Base-by-base conservation (phyloP, 2,113 vertebrate species). In the Podocnemis expansa region DNA sequence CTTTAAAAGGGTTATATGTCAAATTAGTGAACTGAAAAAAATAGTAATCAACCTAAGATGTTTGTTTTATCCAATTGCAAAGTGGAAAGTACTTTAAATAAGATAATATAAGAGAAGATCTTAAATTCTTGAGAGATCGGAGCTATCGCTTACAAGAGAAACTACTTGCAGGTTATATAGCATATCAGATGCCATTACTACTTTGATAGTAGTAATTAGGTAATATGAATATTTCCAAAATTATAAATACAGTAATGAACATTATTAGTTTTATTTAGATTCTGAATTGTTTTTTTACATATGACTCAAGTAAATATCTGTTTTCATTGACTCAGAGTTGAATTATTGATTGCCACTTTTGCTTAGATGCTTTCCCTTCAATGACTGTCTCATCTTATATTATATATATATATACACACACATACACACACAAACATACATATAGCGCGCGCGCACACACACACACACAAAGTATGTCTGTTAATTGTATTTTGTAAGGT, bases 21-120 rank as follows among this genome's bases (percentile, higher is more conserved):
- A 93, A 96, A 96, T 97, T 96, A 92, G 84, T 93, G 54, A 95
- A 95, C 87, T 95, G 75, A 96, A 90, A 94, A n/a, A 94, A 97
- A 91, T 79, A 93, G 34, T 96, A 96, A 96, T 96, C 91, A 97
- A 90, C 47, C 89, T 93, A 93, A 95, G 73, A 91, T 96, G 93
- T 95, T 92, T 89, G 83, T 87, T 92, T 88, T 94, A 85, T 95
- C 51, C 55, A 79, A 38, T 49, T 97, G 63, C 56, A 84, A 89
- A 82, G 43, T 92, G 78, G 95, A 96, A 93, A n/a, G 56, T 1
- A 0, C 78, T 94, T 79, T 90, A 84, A 89, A 84, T 93, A 89
- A 92, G 94, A 83, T 86, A 88, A 58, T 2, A 4, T 88, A 90
- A 87, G 78, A 93, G 95, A 90, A 88, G 75, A 93, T 93, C 56